Conservation (phyloP, 2,797 vertebrate genomes). For the Myripristis murdjan region DNA sequence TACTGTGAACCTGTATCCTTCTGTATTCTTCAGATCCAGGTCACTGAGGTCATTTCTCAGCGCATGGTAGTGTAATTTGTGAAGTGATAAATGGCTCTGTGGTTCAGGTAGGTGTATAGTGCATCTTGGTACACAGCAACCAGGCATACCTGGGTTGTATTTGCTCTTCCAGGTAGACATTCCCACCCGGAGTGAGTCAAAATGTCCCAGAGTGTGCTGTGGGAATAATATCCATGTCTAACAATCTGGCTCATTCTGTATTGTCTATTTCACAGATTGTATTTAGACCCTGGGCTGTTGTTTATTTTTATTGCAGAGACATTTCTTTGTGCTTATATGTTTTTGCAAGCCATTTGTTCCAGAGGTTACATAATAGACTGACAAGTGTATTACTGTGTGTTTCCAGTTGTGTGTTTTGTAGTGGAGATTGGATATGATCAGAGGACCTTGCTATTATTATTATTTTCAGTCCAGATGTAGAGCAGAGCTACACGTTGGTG, state of each 20-base stretch:
- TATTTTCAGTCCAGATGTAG: constrained; percentile 34
- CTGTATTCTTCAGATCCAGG: no score
- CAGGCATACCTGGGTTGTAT: no score
- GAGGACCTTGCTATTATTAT: neutral
- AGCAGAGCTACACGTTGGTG: constrained; percentile 31
- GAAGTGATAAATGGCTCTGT: no score
- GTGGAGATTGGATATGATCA: constrained; percentile 28
- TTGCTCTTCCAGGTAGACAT: no score
- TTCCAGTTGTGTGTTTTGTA: constrained; percentile 5
- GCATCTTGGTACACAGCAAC: no score
- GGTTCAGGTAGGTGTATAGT: no score
- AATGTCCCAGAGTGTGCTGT: no score
- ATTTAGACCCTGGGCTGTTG: constrained; percentile 21
- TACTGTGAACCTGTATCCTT: no score
- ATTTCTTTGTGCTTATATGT: constrained; percentile 8
- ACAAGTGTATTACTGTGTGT: neutral
- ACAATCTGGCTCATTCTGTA: neutral
- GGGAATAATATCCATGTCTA: neutral
- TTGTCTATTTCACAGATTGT: constrained; percentile 22
- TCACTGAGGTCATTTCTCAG: no score
- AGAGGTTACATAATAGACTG: constrained; percentile 19
- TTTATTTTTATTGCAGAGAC: constrained; percentile 18
- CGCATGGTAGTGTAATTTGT: no score
- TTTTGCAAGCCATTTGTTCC: constrained; percentile 33
- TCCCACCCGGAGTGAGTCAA: no score